Percentiles rank a stretch among this genome's conserved stretches.
Evolutionary conservation across 2,113 vertebrate genomes (phyloP).

Genomic region (Salvator merianae): DNA sequence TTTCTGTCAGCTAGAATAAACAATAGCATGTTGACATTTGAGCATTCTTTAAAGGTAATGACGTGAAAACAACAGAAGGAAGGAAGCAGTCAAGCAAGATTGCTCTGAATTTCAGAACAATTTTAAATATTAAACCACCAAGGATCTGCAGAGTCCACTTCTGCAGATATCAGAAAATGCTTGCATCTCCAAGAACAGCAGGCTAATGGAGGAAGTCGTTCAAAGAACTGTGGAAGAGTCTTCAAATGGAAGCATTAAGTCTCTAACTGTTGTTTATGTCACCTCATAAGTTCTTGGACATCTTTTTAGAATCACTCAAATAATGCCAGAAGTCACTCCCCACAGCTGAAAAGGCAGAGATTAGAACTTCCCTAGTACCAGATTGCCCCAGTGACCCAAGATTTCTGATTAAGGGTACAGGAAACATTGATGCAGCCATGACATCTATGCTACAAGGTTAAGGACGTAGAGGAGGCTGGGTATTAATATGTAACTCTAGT

Average conservation of each 20-base stretch:
- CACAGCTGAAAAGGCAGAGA: neutral
- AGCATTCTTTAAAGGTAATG: conserved; percentile 1
- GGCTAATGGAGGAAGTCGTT: neutral
- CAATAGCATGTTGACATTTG: neutral
- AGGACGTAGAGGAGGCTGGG: neutral
- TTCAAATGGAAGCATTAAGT: neutral
- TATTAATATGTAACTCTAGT: neutral
- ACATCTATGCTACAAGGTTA: neutral
- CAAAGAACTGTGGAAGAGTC: neutral
- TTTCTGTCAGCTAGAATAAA: neutral
- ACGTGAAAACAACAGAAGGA: neutral
- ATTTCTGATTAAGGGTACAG: neutral
- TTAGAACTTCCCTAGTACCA: neutral
- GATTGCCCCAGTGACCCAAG: neutral
- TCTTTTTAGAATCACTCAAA: neutral
- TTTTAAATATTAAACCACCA: neutral
- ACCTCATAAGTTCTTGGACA: neutral
- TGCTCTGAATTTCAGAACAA: neutral
- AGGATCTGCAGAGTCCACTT: neutral
- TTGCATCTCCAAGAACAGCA: neutral
- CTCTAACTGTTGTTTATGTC: neutral
- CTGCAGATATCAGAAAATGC: neutral
- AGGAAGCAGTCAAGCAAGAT: neutral
- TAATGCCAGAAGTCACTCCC: neutral
- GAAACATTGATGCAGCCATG: neutral